A percentile compares a stretch with the other conserved stretches of the same genome.
Conservation (phyloP, 2,113 vertebrate species). For the Anolis sagrei region DNA sequence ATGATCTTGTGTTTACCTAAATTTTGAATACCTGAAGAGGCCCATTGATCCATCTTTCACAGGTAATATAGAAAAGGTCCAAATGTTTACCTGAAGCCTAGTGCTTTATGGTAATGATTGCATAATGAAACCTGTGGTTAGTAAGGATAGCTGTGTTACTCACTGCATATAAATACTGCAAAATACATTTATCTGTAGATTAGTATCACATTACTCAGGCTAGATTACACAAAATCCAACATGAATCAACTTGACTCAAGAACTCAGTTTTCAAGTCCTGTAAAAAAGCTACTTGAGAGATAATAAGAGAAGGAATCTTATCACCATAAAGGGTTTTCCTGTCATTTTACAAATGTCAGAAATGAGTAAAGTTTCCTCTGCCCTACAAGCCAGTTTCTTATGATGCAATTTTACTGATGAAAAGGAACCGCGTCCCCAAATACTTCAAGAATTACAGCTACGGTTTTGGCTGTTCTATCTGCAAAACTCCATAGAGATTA, state of each 20-base stretch:
- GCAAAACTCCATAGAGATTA: background rate
- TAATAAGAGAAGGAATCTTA: slow-evolving; percentile 39
- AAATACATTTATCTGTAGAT: slow-evolving; percentile 68
- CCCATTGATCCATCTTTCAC: background rate
- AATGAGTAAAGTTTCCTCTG: background rate
- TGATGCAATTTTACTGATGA: background rate
- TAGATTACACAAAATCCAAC: slow-evolving; percentile 53
- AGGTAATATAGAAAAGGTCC: slow-evolving; percentile 11
- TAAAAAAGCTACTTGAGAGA: slow-evolving; percentile 41
- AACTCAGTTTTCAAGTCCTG: slow-evolving; percentile 31
- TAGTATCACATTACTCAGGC: slow-evolving; percentile 61
- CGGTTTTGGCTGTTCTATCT: background rate
- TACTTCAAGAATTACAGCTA: background rate
- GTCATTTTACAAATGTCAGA: background rate
- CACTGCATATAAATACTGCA: slow-evolving; percentile 64
- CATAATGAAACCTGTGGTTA: slow-evolving; percentile 41
- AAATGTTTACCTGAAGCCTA: slow-evolving; percentile 36
- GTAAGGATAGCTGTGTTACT: slow-evolving; percentile 36
- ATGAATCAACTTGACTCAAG: slow-evolving; percentile 23
- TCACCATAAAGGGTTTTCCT: background rate
- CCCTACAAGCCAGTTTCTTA: background rate
- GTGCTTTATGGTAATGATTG: slow-evolving; percentile 45
- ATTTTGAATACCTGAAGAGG: background rate
- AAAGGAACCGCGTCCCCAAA: background rate
- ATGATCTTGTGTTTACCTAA: background rate